Percentiles rank a stretch among this genome's conserved stretches.
phyloP scores from a whole-genome alignment of 2,888 invertebrate genomes.

The Caenorhabditis afra region DNA sequence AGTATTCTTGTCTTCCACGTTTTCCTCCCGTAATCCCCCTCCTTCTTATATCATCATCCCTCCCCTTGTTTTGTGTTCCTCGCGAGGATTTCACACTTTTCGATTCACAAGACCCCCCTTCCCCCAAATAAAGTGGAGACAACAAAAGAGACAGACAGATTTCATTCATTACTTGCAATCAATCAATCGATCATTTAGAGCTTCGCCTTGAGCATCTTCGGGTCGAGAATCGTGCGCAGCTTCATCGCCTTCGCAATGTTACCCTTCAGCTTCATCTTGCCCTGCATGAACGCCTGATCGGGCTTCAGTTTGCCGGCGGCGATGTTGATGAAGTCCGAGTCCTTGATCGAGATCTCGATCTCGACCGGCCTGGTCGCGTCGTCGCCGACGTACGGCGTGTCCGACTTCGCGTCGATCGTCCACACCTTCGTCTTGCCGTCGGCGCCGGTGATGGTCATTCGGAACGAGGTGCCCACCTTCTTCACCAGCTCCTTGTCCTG shows the following conservation, averaged over 20 bases:
- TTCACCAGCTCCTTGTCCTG: conserved; percentile 86
- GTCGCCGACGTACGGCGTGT: conserved; percentile 66
- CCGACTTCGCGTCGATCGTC: conserved; percentile 88
- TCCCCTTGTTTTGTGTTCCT: no score
- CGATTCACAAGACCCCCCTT: no score
- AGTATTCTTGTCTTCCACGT: conserved; percentile 30
- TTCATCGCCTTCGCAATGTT: conserved; percentile 98
- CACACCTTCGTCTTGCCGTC: conserved; percentile 87
- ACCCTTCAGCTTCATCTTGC: conserved; percentile 93
- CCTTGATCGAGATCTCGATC: conserved; percentile 87
- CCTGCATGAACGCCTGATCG: conserved; percentile 88
- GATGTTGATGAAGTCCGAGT: conserved; percentile 90
- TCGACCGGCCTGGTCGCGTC: conserved; percentile 69
- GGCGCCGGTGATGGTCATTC: conserved; percentile 87
- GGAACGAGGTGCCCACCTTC: conserved; percentile 89
- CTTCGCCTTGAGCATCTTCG: conserved; percentile 80
- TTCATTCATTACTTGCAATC: no score
- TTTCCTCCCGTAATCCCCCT: not conserved
- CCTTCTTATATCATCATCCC: not conserved
- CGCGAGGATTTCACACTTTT: no score
- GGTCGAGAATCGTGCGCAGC: conserved; percentile 86
- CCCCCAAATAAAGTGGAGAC: no score
- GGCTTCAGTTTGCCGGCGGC: conserved; percentile 91
- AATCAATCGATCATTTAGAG: conserved; percentile 72
- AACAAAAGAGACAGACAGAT: no score